Evolutionary conservation across 2,113 vertebrate genomes (phyloP), one percentile per base, ranked within the genome.

Genomic region (Puntigrus tetrazona): DNA sequence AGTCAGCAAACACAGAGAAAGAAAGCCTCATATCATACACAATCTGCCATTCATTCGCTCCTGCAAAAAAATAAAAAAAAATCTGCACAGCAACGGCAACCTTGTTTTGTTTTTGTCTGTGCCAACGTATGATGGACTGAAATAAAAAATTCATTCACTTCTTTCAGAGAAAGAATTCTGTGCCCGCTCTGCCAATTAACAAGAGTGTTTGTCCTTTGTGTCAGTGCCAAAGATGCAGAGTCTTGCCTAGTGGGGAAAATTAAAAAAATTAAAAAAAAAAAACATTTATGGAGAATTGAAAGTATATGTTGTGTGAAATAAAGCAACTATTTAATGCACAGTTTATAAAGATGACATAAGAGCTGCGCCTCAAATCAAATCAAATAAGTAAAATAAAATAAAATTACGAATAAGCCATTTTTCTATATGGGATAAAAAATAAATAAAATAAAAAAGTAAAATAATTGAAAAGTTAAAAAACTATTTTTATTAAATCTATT

Each of bases 1-100:
- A 86, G 81, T 69, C 38, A 18, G 65, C 85, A 81, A 86, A 86
- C 79, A 81, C 27, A 67, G 61, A 67, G 59, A 45, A 47, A 65
- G 57, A 80, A 20, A 57, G 75, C 5, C 29, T 52, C 9, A 52
- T 52, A 70, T 81, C 79, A 27, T 11, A 63, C 57, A 63, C 55
- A 43, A 29, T 59, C 36, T 79, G 31, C 65, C 38, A 82, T 81
- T 55, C 52, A 25, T 18, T 16, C 11, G n/a, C 29, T 77, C 31
- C 41, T 41, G 18, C 3, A 70, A 22, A 34, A 31, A 14, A 65
- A 18, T 16, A 31, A 18, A 31, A 16, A 29, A 7, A 31, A 65
- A 65, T 7, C 3, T 65, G 59, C 25, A 47, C 14, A 5, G 22
- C 20, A 57, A n/a, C 59, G 11, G 59, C 57, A 29, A 29, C 27